A percentile compares a stretch with the other conserved stretches of the same genome.
Conservation (phyloP, 2,888 invertebrate genomes). For the Antitype chi region DNA sequence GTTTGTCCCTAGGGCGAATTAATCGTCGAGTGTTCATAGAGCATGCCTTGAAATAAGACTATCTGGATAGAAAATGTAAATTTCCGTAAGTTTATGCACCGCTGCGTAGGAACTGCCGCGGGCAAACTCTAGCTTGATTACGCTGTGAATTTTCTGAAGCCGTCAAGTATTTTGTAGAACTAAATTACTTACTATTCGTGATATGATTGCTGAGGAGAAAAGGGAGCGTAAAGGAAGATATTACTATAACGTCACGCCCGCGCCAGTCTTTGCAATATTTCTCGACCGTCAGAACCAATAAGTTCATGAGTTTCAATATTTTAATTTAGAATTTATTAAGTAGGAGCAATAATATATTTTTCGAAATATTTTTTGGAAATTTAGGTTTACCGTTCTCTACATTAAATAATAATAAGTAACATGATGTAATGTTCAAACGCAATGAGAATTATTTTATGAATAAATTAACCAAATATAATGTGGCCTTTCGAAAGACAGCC, state of each 20-base stretch:
- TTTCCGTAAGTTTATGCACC: constrained; percentile 70
- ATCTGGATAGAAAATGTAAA: constrained; percentile 79
- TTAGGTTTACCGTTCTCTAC: too few relatives aligned
- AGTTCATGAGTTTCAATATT: too few relatives aligned
- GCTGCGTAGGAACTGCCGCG: constrained; percentile 65
- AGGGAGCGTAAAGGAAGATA: background rate
- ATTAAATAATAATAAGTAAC: background rate
- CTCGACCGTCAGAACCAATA: background rate
- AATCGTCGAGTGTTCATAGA: constrained; percentile 75
- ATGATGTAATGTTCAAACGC: background rate
- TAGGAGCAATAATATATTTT: too few relatives aligned
- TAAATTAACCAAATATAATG: background rate
- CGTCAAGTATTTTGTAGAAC: constrained; percentile 45
- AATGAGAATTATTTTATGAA: background rate
- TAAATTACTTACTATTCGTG: constrained; percentile 28
- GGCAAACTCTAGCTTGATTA: constrained; percentile 68
- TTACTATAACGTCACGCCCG: background rate
- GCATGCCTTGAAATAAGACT: constrained; percentile 74
- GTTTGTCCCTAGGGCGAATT: constrained; percentile 74
- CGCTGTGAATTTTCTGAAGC: constrained; percentile 53
- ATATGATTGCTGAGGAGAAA: background rate
- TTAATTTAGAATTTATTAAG: too few relatives aligned
- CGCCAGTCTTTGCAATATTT: background rate
- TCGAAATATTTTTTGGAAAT: too few relatives aligned
- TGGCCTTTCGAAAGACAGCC: background rate